These are phyloP conservation scores for Doris montereyensis DNA, from an alignment of 2,888 invertebrate species.

Conservation along the genomic window DNA sequence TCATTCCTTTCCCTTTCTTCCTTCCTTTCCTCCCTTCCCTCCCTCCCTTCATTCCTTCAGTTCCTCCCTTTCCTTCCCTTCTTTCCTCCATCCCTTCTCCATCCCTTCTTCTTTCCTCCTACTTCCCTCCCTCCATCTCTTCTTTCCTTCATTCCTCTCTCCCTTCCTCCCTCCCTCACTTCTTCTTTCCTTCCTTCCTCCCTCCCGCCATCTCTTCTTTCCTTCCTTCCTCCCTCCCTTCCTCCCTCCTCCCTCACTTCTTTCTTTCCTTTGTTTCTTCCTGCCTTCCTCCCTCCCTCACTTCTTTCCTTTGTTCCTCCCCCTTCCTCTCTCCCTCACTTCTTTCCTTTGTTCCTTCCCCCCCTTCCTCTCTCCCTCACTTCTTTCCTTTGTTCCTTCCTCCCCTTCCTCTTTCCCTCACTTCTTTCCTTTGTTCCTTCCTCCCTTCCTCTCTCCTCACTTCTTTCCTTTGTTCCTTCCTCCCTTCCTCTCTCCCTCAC, in stretches of 20 bases:
- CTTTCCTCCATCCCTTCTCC: not conserved
- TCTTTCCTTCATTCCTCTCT: not conserved
- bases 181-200: not conserved
- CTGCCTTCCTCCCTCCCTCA: not conserved
- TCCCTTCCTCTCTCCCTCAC: not conserved
- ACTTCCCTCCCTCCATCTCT: not conserved
- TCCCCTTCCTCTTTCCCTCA: not conserved
- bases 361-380: not conserved
- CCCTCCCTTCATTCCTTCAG: not conserved
- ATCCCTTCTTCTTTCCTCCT: not conserved
- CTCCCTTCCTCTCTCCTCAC: not conserved
- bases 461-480: not conserved
- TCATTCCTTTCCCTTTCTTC: not conserved
- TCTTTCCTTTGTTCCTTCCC: not conserved
- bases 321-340: not conserved
- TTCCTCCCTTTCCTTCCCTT: not conserved
- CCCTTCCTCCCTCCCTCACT: not conserved
- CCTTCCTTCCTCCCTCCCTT: not conserved
- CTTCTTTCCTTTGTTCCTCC: not conserved
- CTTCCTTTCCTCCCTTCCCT: not conserved
- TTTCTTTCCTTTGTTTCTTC: not conserved
- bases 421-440: not conserved
- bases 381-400: not conserved
- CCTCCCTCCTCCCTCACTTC: not conserved
- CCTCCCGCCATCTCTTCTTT: not conserved